Conservation (phyloP, 2,113 vertebrate genomes). For the Corythaeola cristata region DNA sequence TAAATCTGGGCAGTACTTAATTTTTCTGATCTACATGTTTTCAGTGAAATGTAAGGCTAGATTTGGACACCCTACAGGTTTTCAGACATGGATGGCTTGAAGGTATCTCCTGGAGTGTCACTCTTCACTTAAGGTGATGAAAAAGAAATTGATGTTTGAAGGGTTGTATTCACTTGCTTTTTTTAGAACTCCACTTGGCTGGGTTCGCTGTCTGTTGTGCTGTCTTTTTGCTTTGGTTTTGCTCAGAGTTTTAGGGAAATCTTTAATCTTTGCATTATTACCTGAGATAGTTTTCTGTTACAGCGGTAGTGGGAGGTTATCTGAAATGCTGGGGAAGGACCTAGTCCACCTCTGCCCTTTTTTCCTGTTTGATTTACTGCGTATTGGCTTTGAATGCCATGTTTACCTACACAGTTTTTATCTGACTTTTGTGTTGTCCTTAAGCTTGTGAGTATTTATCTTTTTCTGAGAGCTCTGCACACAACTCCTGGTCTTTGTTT, state of each 20-base stretch:
- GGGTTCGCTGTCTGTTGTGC: neutral
- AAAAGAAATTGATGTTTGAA: conserved; percentile 14
- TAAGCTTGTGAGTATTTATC: neutral
- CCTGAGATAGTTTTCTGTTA: neutral
- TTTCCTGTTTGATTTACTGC: neutral
- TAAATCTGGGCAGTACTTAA: neutral
- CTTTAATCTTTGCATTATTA: neutral
- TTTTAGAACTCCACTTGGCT: neutral
- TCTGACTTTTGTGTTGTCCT: neutral
- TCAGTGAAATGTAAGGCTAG: neutral
- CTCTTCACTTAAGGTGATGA: neutral
- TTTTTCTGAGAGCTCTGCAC: neutral
- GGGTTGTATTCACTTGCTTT: neutral
- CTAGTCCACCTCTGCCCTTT: neutral
- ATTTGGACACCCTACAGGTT: neutral
- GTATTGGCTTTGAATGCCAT: neutral
- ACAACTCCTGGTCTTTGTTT: neutral
- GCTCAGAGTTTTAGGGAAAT: neutral
- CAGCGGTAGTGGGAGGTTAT: neutral
- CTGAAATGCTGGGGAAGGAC: neutral
- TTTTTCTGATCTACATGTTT: neutral
- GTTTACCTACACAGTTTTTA: neutral
- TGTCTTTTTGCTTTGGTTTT: neutral
- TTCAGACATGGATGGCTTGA: neutral
- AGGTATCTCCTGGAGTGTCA: neutral